Evolutionary conservation across 2,888 invertebrate genomes (phyloP), one percentile per base, ranked within the genome.

Genomic region (Pachliopta kotzebuea): DNA sequence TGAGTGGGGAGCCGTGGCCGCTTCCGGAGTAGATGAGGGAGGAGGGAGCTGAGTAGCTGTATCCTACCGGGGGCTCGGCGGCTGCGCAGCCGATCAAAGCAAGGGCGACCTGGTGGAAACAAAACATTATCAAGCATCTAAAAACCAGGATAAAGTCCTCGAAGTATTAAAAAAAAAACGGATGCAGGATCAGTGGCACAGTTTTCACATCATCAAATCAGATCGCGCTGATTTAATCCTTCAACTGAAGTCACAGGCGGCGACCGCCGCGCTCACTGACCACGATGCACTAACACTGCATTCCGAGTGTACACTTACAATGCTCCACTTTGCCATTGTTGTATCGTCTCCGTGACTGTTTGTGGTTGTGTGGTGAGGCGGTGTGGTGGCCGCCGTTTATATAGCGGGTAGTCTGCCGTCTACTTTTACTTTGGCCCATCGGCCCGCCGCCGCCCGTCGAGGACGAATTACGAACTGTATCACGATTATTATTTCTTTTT

Each of bases 61-160:
- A 85, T 75, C 95, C 95, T 70, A 93, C 94, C 55, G 96, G 95
- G 42, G 96, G 95, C 87, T 96, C 96, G 73, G 96, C 96, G 72
- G 94, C 93, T 76, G 94, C 95, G 82, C 94, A 93, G 85, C 95
- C 95, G 88, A 95, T 94, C 84, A 96, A 90, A 79, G 95, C 95
- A 85, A 96, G 94, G 92, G 96, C 93, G 90, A 90, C 80, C 91
- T 90, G 89, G 49, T 71, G 70, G 72, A 75, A 37, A 37, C 37
- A 37, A 37, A 11, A 37, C 11, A 11, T 37, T 37, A 37, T 37
- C 14, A 37, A 37, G 11, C 37, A 37, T 37, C 2, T 11, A 11
- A 37, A 37, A 37, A 37, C 14, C 14, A 14, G 11, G 11, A 14
- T 37, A 37, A 14, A n/a, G n/a, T n/a, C n/a, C n/a, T n/a, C n/a